A percentile compares a stretch with the other conserved stretches of the same genome.
Evolutionary conservation across 2,888 invertebrate genomes (phyloP).

Genomic region (Drosophila ezoana): DNA sequence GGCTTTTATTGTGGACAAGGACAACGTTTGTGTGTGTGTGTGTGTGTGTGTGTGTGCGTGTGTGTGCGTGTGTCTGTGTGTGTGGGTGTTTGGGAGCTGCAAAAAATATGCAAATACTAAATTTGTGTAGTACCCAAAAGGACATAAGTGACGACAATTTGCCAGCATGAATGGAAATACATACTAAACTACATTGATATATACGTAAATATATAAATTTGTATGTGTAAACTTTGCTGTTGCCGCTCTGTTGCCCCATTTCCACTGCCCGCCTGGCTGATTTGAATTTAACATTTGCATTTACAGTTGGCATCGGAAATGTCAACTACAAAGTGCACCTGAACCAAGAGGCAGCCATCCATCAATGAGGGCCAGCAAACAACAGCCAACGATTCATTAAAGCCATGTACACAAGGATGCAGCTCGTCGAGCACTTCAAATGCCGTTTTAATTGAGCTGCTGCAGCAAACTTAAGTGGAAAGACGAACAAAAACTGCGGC

Average conservation of each 20-base stretch:
- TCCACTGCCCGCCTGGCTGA: slow-evolving; percentile 19
- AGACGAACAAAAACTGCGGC: slow-evolving; percentile 6
- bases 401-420: slow-evolving; percentile 13
- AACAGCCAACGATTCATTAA: slow-evolving; percentile 56
- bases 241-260: slow-evolving; percentile 19
- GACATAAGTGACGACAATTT: slow-evolving; percentile 80
- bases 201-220: neutral
- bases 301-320: slow-evolving; percentile 29
- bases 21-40: slow-evolving; percentile 25
- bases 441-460: slow-evolving; percentile 68
- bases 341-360: slow-evolving; percentile 38
- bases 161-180: slow-evolving; percentile 51
- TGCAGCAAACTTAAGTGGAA: slow-evolving; percentile 40
- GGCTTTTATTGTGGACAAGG: slow-evolving; percentile 65
- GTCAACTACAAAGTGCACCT: slow-evolving; percentile 45
- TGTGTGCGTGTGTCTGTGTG: slow-evolving; percentile 22
- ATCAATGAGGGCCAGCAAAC: slow-evolving; percentile 42
- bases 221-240: slow-evolving; percentile 6
- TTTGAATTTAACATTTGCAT: slow-evolving; percentile 60
- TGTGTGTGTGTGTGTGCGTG: neutral
- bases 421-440: slow-evolving; percentile 53
- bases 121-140: slow-evolving; percentile 58
- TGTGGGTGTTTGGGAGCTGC: slow-evolving; percentile 16
- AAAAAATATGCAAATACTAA: slow-evolving; percentile 74
- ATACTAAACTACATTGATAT: slow-evolving; percentile 6